Conservation (phyloP, 2,888 invertebrate genomes). For the Dryadula phaetusa region DNA sequence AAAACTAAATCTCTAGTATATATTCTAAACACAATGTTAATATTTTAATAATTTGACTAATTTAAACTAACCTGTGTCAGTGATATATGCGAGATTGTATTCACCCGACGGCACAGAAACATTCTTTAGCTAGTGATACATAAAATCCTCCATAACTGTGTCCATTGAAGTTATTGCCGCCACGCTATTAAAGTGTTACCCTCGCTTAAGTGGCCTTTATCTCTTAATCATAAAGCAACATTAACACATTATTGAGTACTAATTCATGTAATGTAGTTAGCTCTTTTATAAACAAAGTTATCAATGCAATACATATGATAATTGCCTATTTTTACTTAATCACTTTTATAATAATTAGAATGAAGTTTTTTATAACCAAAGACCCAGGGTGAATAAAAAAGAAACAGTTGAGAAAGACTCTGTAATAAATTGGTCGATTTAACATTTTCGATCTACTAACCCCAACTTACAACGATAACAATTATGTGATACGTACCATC, state of each 20-base stretch:
- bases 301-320: not conserved
- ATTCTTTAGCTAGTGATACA: slow-evolving; percentile 51
- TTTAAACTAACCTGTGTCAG: slow-evolving; percentile 47
- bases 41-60: slow-evolving; percentile 35
- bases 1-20: too few species aligned
- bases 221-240: slow-evolving; percentile 58
- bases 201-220: slow-evolving; percentile 45
- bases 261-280: slow-evolving; percentile 2
- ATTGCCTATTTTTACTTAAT: not conserved
- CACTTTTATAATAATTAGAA: not conserved
- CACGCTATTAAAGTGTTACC: slow-evolving; percentile 22
- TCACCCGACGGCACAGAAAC: slow-evolving; percentile 68
- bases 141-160: slow-evolving; percentile 37
- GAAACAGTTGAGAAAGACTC: too few species aligned
- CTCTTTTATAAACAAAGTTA: not conserved
- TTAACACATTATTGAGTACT: slow-evolving; percentile 59
- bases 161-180: slow-evolving; percentile 33
- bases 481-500: too few species aligned
- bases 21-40: too few species aligned
- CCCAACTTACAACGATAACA: too few species aligned
- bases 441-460: too few species aligned
- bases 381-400: too few species aligned
- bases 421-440: too few species aligned
- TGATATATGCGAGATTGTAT: slow-evolving; percentile 61
- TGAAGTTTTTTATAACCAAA: not conserved